These are phyloP conservation scores for Ciona savignyi DNA, from an alignment of 23 tunicate species.

Conservation along the genomic window DNA sequence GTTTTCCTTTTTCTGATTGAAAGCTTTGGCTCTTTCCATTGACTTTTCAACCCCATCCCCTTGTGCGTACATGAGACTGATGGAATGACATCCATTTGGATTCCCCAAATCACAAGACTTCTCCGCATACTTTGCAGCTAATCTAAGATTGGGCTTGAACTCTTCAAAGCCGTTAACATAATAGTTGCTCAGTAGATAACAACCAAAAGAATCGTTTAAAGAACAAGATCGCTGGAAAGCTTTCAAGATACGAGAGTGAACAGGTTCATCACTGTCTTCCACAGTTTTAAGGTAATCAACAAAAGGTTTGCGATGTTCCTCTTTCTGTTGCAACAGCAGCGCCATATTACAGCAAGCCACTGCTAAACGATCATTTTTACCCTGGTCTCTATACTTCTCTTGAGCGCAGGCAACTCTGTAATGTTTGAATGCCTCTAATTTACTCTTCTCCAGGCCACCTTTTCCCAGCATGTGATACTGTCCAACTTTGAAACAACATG, in stretches of 20 bases:
- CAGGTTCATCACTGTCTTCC: too few relatives aligned
- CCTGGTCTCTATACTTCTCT: too few relatives aligned
- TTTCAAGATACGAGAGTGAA: slow-evolving; percentile 4
- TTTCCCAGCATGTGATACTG: slow-evolving; percentile 69
- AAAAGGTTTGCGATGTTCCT: slow-evolving; percentile 6
- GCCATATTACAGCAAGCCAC: slow-evolving; percentile 57
- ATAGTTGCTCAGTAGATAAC: slow-evolving; percentile 47
- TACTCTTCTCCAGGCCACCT: slow-evolving; percentile 33
- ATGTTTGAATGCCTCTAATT: slow-evolving; percentile 33
- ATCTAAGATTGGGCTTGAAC: slow-evolving; percentile 9
- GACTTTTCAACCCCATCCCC: slow-evolving; percentile 71
- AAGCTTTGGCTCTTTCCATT: slow-evolving; percentile 23
- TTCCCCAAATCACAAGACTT: slow-evolving; percentile 67
- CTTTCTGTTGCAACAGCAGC: slow-evolving; percentile 22
- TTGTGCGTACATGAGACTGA: slow-evolving; percentile 49
- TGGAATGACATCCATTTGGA: slow-evolving; percentile 54
- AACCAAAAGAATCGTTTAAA: slow-evolving; percentile 49
- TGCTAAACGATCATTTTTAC: slow-evolving; percentile 66
- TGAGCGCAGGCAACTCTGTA: slow-evolving; percentile 55
- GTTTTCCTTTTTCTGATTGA: slow-evolving; percentile 8
- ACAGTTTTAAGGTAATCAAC: too few relatives aligned
- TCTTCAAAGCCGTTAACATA: slow-evolving; percentile 47
- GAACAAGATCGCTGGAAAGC: slow-evolving; percentile 43
- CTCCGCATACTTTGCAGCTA: slow-evolving; percentile 68
- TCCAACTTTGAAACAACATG: slow-evolving; percentile 73